Evolutionary conservation across 2,113 vertebrate genomes (phyloP).

Genomic region (Xiphophorus couchianus): DNA sequence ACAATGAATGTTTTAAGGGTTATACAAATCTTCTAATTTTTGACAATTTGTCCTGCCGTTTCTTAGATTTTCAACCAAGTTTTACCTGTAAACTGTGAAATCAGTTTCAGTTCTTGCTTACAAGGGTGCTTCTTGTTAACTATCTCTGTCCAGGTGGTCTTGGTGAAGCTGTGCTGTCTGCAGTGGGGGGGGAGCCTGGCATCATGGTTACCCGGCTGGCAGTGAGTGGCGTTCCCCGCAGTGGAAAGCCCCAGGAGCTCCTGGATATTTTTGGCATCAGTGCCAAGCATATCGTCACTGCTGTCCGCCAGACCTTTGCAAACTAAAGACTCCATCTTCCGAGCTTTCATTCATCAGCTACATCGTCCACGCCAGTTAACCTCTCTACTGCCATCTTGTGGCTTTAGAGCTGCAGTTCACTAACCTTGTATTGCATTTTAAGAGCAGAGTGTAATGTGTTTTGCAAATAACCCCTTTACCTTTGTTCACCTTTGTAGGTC

Average conservation of each 20-base stretch:
- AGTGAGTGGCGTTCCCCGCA: slow-evolving; percentile 81
- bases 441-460: slow-evolving; percentile 7
- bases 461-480: not conserved
- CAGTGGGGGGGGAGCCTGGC: slow-evolving; percentile 80
- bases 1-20: no score
- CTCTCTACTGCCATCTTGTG: slow-evolving; percentile 8
- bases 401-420: slow-evolving; percentile 4
- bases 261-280: slow-evolving; percentile 86
- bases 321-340: slow-evolving; percentile 65
- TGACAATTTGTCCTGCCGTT: not conserved
- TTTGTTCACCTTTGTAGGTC: not conserved
- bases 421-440: not conserved
- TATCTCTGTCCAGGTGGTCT: slow-evolving; percentile 80
- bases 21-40: not conserved
- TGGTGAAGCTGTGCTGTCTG: slow-evolving; percentile 85
- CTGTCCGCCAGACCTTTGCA: slow-evolving; percentile 81
- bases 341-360: not conserved
- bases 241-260: slow-evolving; percentile 84
- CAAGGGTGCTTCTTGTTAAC: not conserved
- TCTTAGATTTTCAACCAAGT: not conserved
- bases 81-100: not conserved
- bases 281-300: slow-evolving; percentile 79
- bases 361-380: slow-evolving; percentile 1
- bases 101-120: not conserved
- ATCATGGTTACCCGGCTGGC: slow-evolving; percentile 83